Percentiles rank a stretch among this genome's conserved stretches.
Conservation (phyloP, 2,113 vertebrate species). For the Nycticryphes semicollaris region DNA sequence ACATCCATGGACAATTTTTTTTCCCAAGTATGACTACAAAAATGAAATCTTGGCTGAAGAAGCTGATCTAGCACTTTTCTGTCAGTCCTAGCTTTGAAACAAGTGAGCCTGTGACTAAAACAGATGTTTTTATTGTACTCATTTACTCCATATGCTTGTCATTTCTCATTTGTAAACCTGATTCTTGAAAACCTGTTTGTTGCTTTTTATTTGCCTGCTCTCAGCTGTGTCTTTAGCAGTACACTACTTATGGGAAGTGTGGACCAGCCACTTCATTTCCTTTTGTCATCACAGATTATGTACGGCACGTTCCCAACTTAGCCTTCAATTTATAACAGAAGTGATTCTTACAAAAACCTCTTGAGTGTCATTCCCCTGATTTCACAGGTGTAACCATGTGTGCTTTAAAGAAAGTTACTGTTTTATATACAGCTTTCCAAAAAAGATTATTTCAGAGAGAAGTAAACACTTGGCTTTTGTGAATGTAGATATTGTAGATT, state of each 20-base stretch:
- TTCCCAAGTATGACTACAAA: neutral
- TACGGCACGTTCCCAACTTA: neutral
- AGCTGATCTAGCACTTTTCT: neutral
- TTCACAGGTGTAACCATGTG: neutral
- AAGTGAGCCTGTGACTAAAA: neutral
- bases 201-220: neutral
- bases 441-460: neutral
- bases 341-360: neutral
- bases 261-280: neutral
- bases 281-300: neutral
- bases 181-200: neutral
- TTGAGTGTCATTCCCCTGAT: neutral
- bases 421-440: neutral
- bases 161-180: neutral
- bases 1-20: neutral
- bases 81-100: neutral
- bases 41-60: neutral
- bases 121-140: neutral
- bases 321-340: neutral
- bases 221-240: neutral
- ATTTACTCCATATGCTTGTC: neutral
- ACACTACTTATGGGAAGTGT: neutral
- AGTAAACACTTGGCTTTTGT: neutral
- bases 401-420: neutral
- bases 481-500: neutral